Percentiles rank a stretch among this genome's conserved stretches.
phyloP scores from a whole-genome alignment of 2,113 vertebrate genomes.

The Carassius carassius region DNA sequence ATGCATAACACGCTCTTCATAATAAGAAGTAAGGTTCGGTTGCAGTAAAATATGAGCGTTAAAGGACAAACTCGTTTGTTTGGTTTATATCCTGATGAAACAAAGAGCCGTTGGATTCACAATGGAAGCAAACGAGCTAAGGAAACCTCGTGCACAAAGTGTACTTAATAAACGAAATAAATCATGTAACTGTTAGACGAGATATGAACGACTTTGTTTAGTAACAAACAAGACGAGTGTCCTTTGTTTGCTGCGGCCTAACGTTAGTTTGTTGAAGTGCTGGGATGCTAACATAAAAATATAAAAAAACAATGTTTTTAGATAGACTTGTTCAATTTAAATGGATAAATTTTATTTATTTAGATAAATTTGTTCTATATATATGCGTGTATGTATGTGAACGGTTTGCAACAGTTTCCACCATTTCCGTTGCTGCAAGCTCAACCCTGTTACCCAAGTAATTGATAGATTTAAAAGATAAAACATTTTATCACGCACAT shows the following conservation, averaged over 20 bases:
- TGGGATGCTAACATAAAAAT: not conserved
- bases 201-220: not conserved
- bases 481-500: no score
- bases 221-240: not conserved
- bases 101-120: not conserved
- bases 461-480: not conserved
- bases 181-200: not conserved
- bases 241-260: constrained; percentile 11
- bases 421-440: not conserved
- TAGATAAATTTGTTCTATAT: no score
- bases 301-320: not conserved
- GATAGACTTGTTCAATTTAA: not conserved
- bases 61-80: not conserved
- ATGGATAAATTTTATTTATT: not conserved
- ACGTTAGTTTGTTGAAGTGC: not conserved
- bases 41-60: not conserved
- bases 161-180: not conserved
- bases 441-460: not conserved
- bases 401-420: not conserved
- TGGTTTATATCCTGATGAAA: not conserved
- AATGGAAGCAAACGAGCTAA: not conserved
- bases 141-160: not conserved
- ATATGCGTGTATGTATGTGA: no score
- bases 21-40: not conserved
- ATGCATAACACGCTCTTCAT: no score